Evolutionary conservation across 2,888 invertebrate genomes (phyloP), one percentile per base, ranked within the genome.

Genomic region (Drosophila paracracens): DNA sequence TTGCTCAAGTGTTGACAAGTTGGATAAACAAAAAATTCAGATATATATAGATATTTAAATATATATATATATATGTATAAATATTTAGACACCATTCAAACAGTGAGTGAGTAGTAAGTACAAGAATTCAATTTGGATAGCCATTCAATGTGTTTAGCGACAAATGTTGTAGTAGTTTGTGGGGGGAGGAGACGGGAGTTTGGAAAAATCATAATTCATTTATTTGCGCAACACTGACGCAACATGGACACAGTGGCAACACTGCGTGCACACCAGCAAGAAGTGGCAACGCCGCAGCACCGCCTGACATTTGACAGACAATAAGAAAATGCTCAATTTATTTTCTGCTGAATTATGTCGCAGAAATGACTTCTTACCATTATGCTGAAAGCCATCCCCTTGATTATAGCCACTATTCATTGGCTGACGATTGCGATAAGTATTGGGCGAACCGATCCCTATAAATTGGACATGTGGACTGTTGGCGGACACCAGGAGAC

Each of bases 51-150:
- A 21, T 38, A 16, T 59, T 27, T 48, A 25, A 11, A 33, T 53
- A 46, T 27, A 16, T 46, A 46, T n/a, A n/a, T 54, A n/a, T 56
- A 27, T 54, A 25, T 35, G 31, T 58, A 48, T 25, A 21, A 33
- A 56, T 27, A 66, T 46, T 46, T 25, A 68, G 54, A 68, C 66
- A 84, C 53, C 82, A 79, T 87, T 76, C 76, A 76, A 89, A 89
- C 89, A 87, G 89, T 87, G 88, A 87, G 87, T 89, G 86, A 89
- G 83, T 88, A 78, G 89, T 74, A 84, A 78, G 89, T 76, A 88
- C 75, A 83, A 76, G 64, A 82, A 88, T 85, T 83, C 83, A 74
- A 88, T 82, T 78, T 81, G 82, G 73, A 83, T 78, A 85, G 77
- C 76, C 76, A 73, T 84, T 82, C 71, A 76, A 66, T 68, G 66